These are phyloP conservation scores for Brienomyrus brachyistius DNA, from an alignment of 2,113 vertebrate genomes.

Conservation along the genomic window DNA sequence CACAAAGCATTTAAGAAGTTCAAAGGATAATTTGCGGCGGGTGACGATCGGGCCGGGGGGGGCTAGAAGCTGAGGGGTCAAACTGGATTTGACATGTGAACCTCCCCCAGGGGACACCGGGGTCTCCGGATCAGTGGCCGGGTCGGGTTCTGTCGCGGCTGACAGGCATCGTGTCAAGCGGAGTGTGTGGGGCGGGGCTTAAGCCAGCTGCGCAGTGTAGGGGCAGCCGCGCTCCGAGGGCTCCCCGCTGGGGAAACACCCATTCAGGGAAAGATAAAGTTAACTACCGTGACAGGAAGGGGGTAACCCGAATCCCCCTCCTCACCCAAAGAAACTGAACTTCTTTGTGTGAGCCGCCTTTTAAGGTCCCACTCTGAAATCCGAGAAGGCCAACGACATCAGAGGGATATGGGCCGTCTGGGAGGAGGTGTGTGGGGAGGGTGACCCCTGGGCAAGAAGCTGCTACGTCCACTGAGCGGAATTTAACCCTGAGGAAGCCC, in stretches of 20 bases:
- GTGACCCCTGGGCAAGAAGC: constrained; percentile 12
- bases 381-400: constrained; percentile 12
- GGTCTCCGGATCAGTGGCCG: not conserved
- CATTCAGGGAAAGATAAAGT: constrained; percentile 43
- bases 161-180: not conserved
- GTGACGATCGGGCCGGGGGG: not conserved
- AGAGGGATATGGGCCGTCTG: constrained; percentile 14
- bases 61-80: not conserved
- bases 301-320: constrained; percentile 51
- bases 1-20: not conserved
- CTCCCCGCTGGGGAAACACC: not conserved
- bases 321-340: constrained; percentile 38
- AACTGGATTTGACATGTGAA: not conserved
- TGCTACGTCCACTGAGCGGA: not conserved
- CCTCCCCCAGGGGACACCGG: not conserved
- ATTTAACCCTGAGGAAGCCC: constrained; percentile 1
- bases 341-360: constrained; percentile 43
- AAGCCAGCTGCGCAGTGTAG: not conserved
- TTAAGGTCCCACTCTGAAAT: constrained; percentile 44
- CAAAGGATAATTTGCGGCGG: not conserved
- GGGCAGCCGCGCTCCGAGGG: not conserved
- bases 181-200: not conserved
- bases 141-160: not conserved
- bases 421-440: constrained; percentile 12
- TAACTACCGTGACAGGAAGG: constrained; percentile 32